phyloP scores from a whole-genome alignment of 2,113 vertebrate species.

The Silurus glanis region DNA sequence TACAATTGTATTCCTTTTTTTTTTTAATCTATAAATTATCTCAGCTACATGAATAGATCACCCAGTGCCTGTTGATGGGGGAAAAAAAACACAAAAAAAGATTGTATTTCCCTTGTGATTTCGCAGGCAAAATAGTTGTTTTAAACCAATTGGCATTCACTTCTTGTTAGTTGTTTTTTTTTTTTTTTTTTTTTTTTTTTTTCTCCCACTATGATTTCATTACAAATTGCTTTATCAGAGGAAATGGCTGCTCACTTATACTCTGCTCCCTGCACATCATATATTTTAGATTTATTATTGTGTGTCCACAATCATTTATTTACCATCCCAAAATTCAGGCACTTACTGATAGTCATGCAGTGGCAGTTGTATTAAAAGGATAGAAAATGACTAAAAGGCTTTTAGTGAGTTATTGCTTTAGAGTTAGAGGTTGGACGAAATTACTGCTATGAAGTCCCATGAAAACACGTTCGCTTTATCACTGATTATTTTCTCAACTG shows the following conservation, averaged over 20 bases:
- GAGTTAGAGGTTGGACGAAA: slow-evolving; percentile 12
- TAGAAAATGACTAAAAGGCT: neutral
- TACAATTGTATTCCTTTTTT: slow-evolving; percentile 70
- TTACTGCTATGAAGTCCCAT: neutral
- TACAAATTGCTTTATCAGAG: slow-evolving; percentile 46
- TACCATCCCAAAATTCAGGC: neutral
- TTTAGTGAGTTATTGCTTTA: slow-evolving; percentile 1
- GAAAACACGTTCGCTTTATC: neutral
- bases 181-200: slow-evolving; percentile 35
- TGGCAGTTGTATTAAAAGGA: slow-evolving; percentile 12
- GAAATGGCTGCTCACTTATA: slow-evolving; percentile 29
- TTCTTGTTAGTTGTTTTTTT: slow-evolving; percentile 32
- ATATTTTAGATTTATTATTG: neutral
- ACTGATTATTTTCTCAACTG: neutral
- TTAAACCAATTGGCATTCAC: slow-evolving; percentile 49
- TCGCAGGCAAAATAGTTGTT: slow-evolving; percentile 59
- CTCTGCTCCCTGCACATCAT: slow-evolving; percentile 23
- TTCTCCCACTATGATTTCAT: slow-evolving; percentile 45
- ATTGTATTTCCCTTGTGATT: slow-evolving; percentile 69
- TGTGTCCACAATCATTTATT: neutral
- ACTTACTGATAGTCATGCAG: slow-evolving; percentile 3
- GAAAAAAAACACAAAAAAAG: slow-evolving; percentile 56
- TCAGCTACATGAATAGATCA: slow-evolving; percentile 63
- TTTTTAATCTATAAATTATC: slow-evolving; percentile 68
- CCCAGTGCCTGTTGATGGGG: slow-evolving; percentile 62